Evolutionary conservation across 2,888 invertebrate genomes (phyloP).

Genomic region (Campaea margaritaria): DNA sequence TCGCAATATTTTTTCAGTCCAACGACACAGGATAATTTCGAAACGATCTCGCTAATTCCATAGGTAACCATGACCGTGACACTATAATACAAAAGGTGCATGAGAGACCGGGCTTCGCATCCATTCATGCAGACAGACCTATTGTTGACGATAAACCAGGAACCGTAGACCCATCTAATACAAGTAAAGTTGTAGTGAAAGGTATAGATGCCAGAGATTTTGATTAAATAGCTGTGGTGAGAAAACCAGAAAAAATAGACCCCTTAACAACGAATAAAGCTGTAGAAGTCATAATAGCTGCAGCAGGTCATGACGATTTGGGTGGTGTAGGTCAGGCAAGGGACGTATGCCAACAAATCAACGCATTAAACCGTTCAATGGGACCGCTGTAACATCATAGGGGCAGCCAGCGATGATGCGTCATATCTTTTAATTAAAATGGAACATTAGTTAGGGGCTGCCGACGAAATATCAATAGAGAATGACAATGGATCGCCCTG

Average conservation of each 20-base stretch:
- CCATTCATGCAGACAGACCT: constrained; percentile 71
- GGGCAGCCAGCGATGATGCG: constrained; percentile 69
- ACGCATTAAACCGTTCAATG: constrained; percentile 63
- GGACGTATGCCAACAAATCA: constrained; percentile 75
- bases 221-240: constrained; percentile 6
- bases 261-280: constrained; percentile 37
- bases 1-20: constrained; percentile 51
- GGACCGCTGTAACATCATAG: constrained; percentile 57
- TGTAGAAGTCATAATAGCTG: constrained; percentile 33
- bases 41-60: constrained; percentile 71
- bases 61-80: constrained; percentile 63
- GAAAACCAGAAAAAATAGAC: constrained; percentile 39
- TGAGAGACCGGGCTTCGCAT: constrained; percentile 61
- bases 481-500: not conserved
- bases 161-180: constrained; percentile 31
- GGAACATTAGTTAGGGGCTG: constrained; percentile 70
- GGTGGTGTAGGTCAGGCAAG: constrained; percentile 62
- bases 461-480: constrained; percentile 49
- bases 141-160: constrained; percentile 60
- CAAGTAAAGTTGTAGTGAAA: constrained; percentile 1
- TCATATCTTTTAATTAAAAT: constrained; percentile 83
- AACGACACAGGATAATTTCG: constrained; percentile 60
- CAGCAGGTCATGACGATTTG: constrained; percentile 57
- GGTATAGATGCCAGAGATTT: constrained; percentile 8
- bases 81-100: constrained; percentile 62